phyloP scores from a whole-genome alignment of 92 coral and sea anemone genomes.

The Bergia puertoricense region DNA sequence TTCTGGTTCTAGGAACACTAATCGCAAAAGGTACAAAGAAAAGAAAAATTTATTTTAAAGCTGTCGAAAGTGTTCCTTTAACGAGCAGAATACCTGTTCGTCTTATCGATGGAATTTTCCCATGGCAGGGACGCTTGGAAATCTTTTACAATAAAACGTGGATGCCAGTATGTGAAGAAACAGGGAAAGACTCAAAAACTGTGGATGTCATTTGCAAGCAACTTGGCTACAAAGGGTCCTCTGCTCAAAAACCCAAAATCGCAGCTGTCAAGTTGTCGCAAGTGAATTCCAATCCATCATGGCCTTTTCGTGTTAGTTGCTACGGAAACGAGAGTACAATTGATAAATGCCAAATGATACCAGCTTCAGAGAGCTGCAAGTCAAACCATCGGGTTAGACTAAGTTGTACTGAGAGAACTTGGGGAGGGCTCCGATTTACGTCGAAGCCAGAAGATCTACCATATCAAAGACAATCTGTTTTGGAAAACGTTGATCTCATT shows the following conservation, averaged over 20 bases:
- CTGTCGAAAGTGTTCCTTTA: constrained; percentile 1
- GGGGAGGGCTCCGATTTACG: constrained; percentile 67
- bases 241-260: neutral
- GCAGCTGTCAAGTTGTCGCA: neutral
- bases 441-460: constrained; percentile 20
- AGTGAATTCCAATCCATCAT: constrained; percentile 21
- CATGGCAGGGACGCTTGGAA: constrained; percentile 70
- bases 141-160: constrained; percentile 45
- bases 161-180: constrained; percentile 48
- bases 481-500: constrained; percentile 51
- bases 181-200: neutral
- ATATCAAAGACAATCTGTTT: constrained; percentile 36
- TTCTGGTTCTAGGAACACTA: constrained; percentile 66
- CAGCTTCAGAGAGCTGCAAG: neutral
- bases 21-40: constrained; percentile 58
- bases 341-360: constrained; percentile 35
- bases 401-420: constrained; percentile 50
- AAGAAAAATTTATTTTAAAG: constrained; percentile 50
- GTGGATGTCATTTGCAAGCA: constrained; percentile 47
- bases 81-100: constrained; percentile 45
- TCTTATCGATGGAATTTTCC: constrained; percentile 53
- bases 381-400: constrained; percentile 2
- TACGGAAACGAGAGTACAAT: constrained; percentile 61
- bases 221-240: constrained; percentile 48
- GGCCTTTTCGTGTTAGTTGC: constrained; percentile 45